phyloP scores from a whole-genome alignment of 2,888 invertebrate species.

The Stenodema calcarata region DNA sequence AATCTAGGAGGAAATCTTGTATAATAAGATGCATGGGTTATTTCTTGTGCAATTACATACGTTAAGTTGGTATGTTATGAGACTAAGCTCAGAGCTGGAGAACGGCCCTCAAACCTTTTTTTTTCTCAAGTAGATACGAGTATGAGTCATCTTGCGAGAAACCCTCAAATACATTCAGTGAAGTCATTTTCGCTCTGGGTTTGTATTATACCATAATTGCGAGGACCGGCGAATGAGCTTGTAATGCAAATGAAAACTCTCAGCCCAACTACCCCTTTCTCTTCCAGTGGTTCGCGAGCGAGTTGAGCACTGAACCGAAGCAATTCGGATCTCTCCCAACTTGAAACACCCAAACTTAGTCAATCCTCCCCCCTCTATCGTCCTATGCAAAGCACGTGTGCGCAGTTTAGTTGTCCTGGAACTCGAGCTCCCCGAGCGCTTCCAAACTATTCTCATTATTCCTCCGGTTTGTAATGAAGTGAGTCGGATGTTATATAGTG shows the following conservation, averaged over 20 bases:
- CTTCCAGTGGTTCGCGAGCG: conserved; percentile 6
- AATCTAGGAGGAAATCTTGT: no score
- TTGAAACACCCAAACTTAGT: conserved; percentile 42
- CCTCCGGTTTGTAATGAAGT: conserved; percentile 38
- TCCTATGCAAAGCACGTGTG: conserved; percentile 27
- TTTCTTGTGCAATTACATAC: no score
- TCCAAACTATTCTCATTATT: conserved; percentile 39
- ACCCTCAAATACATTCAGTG: neutral
- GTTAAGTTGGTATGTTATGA: no score
- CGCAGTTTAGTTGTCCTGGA: conserved; percentile 15
- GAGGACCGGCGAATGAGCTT: conserved; percentile 19
- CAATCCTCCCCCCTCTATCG: conserved; percentile 19
- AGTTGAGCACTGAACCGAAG: conserved; percentile 29
- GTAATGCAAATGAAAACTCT: conserved; percentile 23
- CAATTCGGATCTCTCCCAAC: conserved; percentile 35
- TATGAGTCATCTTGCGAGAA: neutral
- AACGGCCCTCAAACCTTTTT: no score
- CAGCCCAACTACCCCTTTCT: neutral
- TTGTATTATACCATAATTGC: conserved; percentile 19
- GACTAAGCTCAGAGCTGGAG: no score
- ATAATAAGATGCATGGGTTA: no score
- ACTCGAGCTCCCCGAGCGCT: neutral
- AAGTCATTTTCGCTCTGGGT: neutral
- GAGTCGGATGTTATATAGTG: conserved; percentile 23
- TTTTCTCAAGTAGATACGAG: no score